Evolutionary conservation across 2,113 vertebrate genomes (phyloP).

Genomic region (Calidris pugnax): DNA sequence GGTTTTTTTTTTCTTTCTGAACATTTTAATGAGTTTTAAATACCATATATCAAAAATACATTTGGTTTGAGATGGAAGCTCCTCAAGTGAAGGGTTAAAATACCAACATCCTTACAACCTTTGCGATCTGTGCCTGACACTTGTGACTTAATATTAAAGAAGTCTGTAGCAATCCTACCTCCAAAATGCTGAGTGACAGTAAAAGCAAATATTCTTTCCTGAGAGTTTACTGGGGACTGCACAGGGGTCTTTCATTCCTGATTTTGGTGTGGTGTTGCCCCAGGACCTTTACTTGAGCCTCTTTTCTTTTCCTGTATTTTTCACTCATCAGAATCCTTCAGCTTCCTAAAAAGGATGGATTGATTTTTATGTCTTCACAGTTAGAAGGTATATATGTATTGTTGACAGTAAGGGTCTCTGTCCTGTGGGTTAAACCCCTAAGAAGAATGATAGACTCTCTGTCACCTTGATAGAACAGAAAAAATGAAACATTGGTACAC

Average conservation of each 20-base stretch:
- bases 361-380: not conserved
- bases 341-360: not conserved
- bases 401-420: not conserved
- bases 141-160: not conserved
- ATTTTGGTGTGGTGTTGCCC: fast-evolving
- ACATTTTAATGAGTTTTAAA: not conserved
- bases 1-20: not conserved
- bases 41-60: not conserved
- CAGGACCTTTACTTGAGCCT: not conserved
- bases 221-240: not conserved
- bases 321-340: not conserved
- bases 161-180: not conserved
- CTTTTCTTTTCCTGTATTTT: not conserved
- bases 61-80: not conserved
- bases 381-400: not conserved
- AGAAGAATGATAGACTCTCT: not conserved
- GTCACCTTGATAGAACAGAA: not conserved
- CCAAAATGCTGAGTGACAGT: not conserved
- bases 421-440: not conserved
- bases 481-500: not conserved
- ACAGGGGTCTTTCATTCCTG: fast-evolving
- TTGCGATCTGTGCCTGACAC: not conserved
- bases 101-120: not conserved
- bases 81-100: not conserved
- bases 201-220: not conserved